Evolutionary conservation across 2,113 vertebrate species (phyloP).

Genomic region (Chlamydotis undulata): DNA sequence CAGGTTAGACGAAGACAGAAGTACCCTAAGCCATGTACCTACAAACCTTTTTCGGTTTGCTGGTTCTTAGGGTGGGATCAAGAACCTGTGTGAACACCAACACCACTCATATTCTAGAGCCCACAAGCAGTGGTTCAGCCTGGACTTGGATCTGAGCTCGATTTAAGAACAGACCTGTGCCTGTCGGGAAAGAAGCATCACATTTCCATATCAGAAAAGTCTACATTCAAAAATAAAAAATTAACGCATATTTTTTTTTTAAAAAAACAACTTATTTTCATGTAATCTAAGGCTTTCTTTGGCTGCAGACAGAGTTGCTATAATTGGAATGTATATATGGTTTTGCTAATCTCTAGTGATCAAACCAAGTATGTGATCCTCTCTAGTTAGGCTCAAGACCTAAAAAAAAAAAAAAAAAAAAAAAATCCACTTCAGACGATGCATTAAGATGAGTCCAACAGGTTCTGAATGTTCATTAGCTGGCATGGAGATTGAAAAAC

Average conservation of each 20-base stretch:
- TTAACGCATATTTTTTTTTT: background rate
- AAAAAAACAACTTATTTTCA: background rate
- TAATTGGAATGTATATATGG: constrained; percentile 11
- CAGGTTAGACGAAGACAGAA: background rate
- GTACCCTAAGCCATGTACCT: background rate
- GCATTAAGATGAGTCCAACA: background rate
- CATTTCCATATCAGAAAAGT: background rate
- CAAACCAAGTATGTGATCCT: constrained; percentile 14
- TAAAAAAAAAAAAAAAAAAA: background rate
- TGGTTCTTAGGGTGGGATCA: background rate
- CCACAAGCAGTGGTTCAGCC: background rate
- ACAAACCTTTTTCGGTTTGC: background rate
- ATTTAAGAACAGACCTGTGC: background rate
- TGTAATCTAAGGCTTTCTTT: background rate
- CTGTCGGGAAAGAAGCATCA: background rate
- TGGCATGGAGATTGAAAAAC: background rate
- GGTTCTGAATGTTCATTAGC: constrained; percentile 4
- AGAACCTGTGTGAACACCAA: background rate
- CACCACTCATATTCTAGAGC: background rate
- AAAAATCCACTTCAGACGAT: background rate
- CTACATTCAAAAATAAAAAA: background rate
- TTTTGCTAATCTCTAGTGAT: constrained; percentile 46
- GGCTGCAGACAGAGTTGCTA: background rate
- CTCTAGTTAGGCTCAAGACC: background rate
- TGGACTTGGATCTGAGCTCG: background rate